Evolutionary conservation across 2,113 vertebrate species (phyloP), one percentile per base, ranked within the genome.

Genomic region (Marmota flaviventris): DNA sequence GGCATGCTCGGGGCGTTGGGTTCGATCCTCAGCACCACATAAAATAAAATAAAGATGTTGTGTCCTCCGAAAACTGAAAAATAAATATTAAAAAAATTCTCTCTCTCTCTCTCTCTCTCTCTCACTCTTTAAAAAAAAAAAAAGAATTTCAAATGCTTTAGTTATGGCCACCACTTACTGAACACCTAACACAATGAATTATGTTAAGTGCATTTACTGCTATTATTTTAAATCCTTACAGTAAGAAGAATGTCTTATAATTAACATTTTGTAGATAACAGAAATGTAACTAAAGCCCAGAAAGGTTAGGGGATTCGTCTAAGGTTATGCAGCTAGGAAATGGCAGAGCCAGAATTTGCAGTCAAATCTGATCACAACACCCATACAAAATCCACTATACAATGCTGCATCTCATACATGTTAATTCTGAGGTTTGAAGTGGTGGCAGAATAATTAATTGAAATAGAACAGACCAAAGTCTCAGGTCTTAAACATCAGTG

Each of bases 301-400:
- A 72, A 93, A 89, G 10, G 13, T 84, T 88, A 86, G 72, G 24
- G 93, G 61, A 89, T 89, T 93, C 92, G 72, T 88, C 53, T 58
- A 91, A 93, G 67, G 39, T 70, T 65, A 79, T 16, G 90, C 8
- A 90, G 16, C 22, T 34, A 89, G 17, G 29, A 8, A 61, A 61
- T 61, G 24, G 58, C 37, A 82, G 34, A 93, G 78, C 4, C 22
- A 75, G 61, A 94, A 82, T 93, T 91, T 93, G 7, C 17, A 14
- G 45, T 95, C 79, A 93, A 78, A 27, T 82, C 1, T 24, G 83
- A 25, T 42, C 73, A 25, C 2, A 84, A 22, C 25, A 8, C 25
- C 63, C 34, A 6, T 42, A 48, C 24, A 92, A 92, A 77, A 24
- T n/a, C 11, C n/a, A 8, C 13, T 53, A 85, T 1, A 69, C 39